Evolutionary conservation across 2,888 invertebrate genomes (phyloP).

Genomic region (Callyntrura guangdongensis): DNA sequence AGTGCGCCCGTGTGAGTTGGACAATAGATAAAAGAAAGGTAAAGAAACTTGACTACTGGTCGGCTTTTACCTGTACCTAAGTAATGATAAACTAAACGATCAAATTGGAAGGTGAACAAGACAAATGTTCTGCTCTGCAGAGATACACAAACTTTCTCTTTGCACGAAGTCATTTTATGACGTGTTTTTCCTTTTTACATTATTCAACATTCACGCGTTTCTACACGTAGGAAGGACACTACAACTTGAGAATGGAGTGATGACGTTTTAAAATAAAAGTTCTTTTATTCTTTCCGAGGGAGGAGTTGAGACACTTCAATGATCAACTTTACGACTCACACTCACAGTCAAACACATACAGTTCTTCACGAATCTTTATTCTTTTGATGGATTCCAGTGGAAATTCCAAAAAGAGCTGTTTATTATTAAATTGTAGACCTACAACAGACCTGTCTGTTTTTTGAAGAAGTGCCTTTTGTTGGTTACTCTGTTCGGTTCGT

Average conservation of each 20-base stretch:
- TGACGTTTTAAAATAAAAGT: conserved; percentile 17
- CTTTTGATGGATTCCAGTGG: conserved; percentile 37
- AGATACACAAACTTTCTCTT: neutral
- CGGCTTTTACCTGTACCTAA: conserved; percentile 15
- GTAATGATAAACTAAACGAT: conserved; percentile 31
- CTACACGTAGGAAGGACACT: neutral
- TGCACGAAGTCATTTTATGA: neutral
- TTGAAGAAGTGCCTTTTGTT: conserved; percentile 21
- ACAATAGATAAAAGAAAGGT: conserved; percentile 3
- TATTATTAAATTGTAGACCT: conserved; percentile 33
- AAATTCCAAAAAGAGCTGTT: conserved; percentile 33
- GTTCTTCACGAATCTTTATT: neutral
- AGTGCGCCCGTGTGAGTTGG: neutral
- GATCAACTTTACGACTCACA: conserved; percentile 14
- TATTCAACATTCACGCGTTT: conserved; percentile 7
- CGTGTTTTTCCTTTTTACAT: neutral
- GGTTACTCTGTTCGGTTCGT: neutral
- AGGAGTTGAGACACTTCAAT: conserved; percentile 28
- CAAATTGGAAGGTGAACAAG: conserved; percentile 27
- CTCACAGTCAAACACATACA: no score
- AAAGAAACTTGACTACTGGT: neutral
- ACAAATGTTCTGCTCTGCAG: neutral
- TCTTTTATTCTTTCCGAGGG: conserved; percentile 20
- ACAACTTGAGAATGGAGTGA: conserved; percentile 29
- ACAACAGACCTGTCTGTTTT: neutral